Evolutionary conservation across 2,888 invertebrate species (phyloP).

Genomic region (Lymantria monacha): DNA sequence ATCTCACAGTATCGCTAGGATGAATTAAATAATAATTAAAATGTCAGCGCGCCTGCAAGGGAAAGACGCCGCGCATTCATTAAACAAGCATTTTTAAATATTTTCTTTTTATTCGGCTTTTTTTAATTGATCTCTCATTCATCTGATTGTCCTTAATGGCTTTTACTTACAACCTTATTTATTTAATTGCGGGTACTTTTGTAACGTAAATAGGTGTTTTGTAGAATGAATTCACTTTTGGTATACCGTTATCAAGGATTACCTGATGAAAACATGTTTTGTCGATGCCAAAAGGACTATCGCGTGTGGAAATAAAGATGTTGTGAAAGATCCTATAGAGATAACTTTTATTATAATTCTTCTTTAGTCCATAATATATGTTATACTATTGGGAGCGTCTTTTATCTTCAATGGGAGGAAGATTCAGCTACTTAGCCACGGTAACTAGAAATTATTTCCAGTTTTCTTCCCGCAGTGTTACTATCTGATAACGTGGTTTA

Average conservation of each 20-base stretch:
- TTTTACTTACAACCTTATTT: conserved; percentile 24
- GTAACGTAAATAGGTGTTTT: conserved; percentile 12
- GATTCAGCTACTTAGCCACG: too few relatives aligned
- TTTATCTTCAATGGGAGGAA: too few relatives aligned
- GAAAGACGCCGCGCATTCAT: conserved; percentile 33
- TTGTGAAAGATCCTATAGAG: too few relatives aligned
- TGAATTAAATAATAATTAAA: conserved; percentile 50
- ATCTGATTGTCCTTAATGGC: conserved; percentile 27
- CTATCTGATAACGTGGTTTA: too few relatives aligned
- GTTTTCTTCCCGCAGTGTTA: too few relatives aligned
- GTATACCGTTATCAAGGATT: background rate
- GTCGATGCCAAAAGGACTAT: too few relatives aligned
- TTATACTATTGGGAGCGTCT: too few relatives aligned
- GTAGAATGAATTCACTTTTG: background rate
- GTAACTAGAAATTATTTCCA: too few relatives aligned
- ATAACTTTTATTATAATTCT: too few relatives aligned
- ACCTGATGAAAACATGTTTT: too few relatives aligned
- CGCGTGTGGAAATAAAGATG: too few relatives aligned
- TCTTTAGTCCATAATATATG: too few relatives aligned
- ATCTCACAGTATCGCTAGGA: conserved; percentile 23
- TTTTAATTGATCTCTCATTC: conserved; percentile 33
- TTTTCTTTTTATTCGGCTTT: conserved; percentile 9
- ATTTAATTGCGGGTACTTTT: conserved; percentile 22
- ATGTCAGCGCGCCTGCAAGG: conserved; percentile 34
- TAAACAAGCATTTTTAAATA: conserved; percentile 27